Evolutionary conservation across 2,797 vertebrate genomes (phyloP).

Genomic region (Capromys pilorides): DNA sequence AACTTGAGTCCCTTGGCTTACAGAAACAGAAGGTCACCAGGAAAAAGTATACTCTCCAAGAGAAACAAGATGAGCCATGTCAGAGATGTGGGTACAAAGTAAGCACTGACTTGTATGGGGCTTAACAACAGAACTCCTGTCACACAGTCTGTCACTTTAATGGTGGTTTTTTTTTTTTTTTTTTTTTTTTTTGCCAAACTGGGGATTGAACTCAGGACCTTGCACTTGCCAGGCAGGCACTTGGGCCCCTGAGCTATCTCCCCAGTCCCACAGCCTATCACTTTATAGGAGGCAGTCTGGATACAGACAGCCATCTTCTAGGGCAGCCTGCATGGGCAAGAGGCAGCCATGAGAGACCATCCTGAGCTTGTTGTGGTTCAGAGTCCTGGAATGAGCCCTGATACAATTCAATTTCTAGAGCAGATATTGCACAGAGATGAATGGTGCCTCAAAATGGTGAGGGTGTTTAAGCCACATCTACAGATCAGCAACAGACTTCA

Average conservation of each 20-base stretch:
- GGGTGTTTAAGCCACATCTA: not conserved
- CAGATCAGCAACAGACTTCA: not conserved
- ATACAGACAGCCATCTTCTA: not conserved
- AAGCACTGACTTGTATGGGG: not conserved
- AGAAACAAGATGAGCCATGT: not conserved
- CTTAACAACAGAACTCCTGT: not conserved
- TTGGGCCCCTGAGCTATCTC: too few species aligned
- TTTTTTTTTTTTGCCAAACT: too few species aligned
- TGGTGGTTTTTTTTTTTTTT: too few species aligned
- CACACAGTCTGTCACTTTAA: not conserved
- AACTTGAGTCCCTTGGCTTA: conserved; percentile 51
- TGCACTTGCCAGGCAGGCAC: too few species aligned
- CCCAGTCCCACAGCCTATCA: not conserved
- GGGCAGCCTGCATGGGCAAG: not conserved
- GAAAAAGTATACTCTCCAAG: not conserved
- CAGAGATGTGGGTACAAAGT: not conserved
- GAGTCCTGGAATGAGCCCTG: not conserved
- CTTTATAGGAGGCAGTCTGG: not conserved
- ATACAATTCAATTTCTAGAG: conserved; percentile 3
- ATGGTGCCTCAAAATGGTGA: not conserved
- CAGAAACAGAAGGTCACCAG: conserved; percentile 70
- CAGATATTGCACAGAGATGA: not conserved
- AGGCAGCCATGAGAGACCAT: not conserved
- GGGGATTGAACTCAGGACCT: too few species aligned
- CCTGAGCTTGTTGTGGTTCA: not conserved